These are phyloP conservation scores for Hoplodrina ambigua DNA, from an alignment of 2,888 invertebrate genomes.

Conservation along the genomic window DNA sequence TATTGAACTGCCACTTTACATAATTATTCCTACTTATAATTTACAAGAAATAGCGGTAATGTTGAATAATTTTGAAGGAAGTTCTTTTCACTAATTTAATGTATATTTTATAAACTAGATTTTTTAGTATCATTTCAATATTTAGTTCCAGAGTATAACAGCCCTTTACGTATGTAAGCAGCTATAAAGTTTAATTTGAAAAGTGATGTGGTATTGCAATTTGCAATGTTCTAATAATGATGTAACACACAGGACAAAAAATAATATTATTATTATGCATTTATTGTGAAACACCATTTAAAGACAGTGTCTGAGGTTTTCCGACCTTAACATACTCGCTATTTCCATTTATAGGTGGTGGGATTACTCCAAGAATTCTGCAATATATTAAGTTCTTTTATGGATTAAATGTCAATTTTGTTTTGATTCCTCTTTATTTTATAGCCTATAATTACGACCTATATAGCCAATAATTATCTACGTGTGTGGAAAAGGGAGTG, in stretches of 20 bases:
- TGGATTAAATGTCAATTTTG: constrained; percentile 41
- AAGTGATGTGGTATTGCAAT: not conserved
- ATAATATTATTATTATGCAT: constrained; percentile 4
- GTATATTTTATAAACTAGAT: no score
- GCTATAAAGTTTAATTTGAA: not conserved
- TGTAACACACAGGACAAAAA: constrained; percentile 16
- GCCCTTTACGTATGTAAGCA: not conserved
- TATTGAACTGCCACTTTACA: no score
- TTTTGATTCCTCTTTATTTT: constrained; percentile 31
- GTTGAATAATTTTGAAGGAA: no score
- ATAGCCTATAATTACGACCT: not conserved
- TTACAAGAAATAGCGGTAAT: no score
- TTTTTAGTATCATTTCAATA: no score
- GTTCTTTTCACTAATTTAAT: no score
- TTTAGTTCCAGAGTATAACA: not conserved
- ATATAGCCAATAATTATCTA: not conserved
- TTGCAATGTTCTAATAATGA: constrained; percentile 17
- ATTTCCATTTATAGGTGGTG: constrained; percentile 32
- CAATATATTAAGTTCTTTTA: constrained; percentile 40
- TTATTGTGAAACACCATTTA: constrained; percentile 19
- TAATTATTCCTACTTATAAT: no score
- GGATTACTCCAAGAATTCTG: constrained; percentile 34
- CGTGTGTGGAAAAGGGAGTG: not conserved
- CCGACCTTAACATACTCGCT: constrained; percentile 14
- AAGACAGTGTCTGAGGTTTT: constrained; percentile 21